Evolutionary conservation across 2,113 vertebrate genomes (phyloP), one percentile per base, ranked within the genome.

Genomic region (Oncorhynchus kisutch): DNA sequence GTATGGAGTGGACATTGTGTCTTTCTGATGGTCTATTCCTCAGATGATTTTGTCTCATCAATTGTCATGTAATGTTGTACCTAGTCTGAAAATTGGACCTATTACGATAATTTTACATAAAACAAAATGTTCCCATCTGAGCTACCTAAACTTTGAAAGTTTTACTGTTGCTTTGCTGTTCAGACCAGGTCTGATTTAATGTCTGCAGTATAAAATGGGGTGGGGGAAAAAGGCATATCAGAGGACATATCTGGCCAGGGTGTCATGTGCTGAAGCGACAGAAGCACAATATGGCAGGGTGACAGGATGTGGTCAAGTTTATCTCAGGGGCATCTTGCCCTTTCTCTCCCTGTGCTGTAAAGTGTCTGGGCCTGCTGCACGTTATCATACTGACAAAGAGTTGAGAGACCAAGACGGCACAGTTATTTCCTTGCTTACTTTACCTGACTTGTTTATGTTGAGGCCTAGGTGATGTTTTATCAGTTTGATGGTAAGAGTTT

Each of bases 131-230:
- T 51, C 13, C 14, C 49, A 51, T 14, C 49, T 51, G 49, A 51
- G 11, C 74, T 39, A 59, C 83, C 76, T 80, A 83, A 66, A 80
- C 77, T 29, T 27, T 29, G 12, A 29, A 79, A 75, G 73, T 64
- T 84, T 84, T 80, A 82, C 80, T 87, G 86, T 88, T 73, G 77
- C 18, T 68, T 57, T 65, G 85, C 84, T 81, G 62, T 83, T 84
- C 78, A 81, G 67, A 64, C 75, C 79, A 78, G n/a, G 39, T 78
- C 83, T 77, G 73, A 71, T 59, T 75, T 75, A 65, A 67, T 77
- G 8, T 64, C 51, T 54, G 14, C 51, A 18, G 51, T 54, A 5
- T 54, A 54, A 54, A 54, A 16, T 18, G 5, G 3, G 70, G 5
- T 74, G 25, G 66, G 59, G 68, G 66, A 29, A 39, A 7, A 67